Evolutionary conservation across 2,113 vertebrate genomes (phyloP).

Genomic region (Gopherus flavomarginatus): DNA sequence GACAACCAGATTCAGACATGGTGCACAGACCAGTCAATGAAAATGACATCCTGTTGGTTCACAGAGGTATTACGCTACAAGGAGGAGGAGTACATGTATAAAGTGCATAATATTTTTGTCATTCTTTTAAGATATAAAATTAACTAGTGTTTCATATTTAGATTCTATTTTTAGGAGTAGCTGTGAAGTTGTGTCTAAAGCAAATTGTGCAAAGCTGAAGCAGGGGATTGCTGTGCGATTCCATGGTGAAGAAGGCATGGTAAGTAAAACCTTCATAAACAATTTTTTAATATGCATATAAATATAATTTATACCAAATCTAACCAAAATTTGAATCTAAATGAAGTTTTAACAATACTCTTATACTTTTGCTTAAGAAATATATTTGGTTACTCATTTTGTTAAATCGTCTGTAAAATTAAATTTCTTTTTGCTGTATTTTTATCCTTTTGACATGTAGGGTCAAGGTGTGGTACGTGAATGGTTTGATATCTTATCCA

Average conservation of each 20-base stretch:
- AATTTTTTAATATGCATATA: neutral
- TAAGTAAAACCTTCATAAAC: conserved; percentile 72
- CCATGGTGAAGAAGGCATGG: conserved; percentile 99
- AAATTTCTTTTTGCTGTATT: conserved; percentile 53
- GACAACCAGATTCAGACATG: conserved; percentile 96
- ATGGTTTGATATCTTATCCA: conserved; percentile 98
- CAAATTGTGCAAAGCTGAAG: conserved; percentile 96
- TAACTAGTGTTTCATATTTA: conserved; percentile 81
- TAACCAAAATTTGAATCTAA: conserved; percentile 2
- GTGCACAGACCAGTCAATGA: conserved; percentile 97
- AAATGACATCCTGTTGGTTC: conserved; percentile 95
- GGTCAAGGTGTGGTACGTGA: conserved; percentile 98
- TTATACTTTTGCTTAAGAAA: conserved; percentile 1
- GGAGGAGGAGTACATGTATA: neutral
- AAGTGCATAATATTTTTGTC: neutral
- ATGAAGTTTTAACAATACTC: neutral
- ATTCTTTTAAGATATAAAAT: conserved; percentile 37
- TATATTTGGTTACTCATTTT: neutral
- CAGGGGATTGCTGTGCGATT: conserved; percentile 98
- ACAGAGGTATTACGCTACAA: conserved; percentile 87
- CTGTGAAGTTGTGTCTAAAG: conserved; percentile 98
- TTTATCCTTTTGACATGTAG: conserved; percentile 77
- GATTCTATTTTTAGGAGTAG: conserved; percentile 99
- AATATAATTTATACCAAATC: neutral
- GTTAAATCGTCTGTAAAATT: neutral